Base-by-base conservation (phyloP, 2,797 vertebrate species). In the Chrysocyon brachyurus region DNA sequence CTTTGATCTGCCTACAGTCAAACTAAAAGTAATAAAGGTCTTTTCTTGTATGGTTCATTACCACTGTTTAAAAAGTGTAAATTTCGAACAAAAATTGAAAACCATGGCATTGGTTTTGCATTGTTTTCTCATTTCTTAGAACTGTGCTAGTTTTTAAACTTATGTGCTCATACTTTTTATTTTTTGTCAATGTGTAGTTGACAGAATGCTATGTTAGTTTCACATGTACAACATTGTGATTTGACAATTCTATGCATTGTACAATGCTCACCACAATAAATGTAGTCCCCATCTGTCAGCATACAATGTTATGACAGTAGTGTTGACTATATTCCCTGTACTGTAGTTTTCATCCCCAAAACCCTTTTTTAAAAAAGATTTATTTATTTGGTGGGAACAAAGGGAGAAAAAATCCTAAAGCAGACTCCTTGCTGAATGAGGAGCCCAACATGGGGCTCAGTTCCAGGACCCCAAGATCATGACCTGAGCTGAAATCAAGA, bases 21-120 rank as follows among this genome's bases (percentile, higher is more conserved):
- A 36, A 56, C 26, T 46, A 36, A 54, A 28, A 46, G 10, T 68
- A 75, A 36, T 68, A 75, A 89, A 89, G 64, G 52, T 56, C 73
- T 89, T 19, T 33, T 57, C 52, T 36, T 57, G 40, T 77, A 70
- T 88, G 91, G 26, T 63, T 75, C 54, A 77, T 90, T 79, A 79
- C 16, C 33, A 79, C 63, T 56, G n/a, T 63, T 86, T 19, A 79
- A 79, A 75, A 96, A 84, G n/a, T 85, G 3, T 84, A 52, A 72
- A 82, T 64, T 87, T 83, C 87, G 68, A 56, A 57, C 21, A 81
- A 33, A 86, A 77, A 40, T 64, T 68, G 79, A 63, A 91, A 95
- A 59, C 86, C 26, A 33, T 52, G 63, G 12, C 28, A n/a, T 81
- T 79, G 86, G n/a, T 94, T 92, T 75, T 73, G 1, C 17, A 15